These are phyloP conservation scores for Ochlodes sylvanus DNA, from an alignment of 2,888 invertebrate species.

Conservation along the genomic window DNA sequence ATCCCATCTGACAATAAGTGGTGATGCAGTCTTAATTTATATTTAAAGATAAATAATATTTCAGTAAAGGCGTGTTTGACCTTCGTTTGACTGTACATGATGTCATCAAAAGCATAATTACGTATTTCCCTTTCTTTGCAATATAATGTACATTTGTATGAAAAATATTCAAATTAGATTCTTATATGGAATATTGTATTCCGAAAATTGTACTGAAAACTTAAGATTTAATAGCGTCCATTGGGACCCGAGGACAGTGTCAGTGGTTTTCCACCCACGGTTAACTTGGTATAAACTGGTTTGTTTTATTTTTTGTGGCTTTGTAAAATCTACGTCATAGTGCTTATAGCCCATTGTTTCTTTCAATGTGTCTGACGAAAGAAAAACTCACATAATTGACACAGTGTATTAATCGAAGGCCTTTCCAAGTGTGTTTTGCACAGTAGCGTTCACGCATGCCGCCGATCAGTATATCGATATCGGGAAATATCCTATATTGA, in stretches of 20 bases:
- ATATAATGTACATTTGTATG: background rate
- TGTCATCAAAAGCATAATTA: background rate
- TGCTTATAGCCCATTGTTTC: conserved; percentile 23
- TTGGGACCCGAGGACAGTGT: no score
- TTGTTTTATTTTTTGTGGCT: conserved; percentile 10
- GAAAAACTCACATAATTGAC: background rate
- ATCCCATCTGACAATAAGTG: no score
- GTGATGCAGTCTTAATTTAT: no score
- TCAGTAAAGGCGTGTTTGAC: background rate
- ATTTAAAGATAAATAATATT: background rate
- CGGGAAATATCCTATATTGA: no score
- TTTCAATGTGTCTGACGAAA: conserved; percentile 4
- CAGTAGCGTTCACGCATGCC: no score
- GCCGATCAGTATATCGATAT: no score
- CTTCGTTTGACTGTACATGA: background rate
- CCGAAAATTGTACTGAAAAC: no score
- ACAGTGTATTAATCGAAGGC: background rate
- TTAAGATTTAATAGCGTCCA: no score
- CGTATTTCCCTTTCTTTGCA: background rate
- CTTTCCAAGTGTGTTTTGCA: no score
- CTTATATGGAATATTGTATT: no score
- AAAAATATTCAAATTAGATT: background rate
- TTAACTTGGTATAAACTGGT: background rate
- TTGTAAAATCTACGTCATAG: conserved; percentile 10
- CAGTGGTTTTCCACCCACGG: no score